Evolutionary conservation across 2,113 vertebrate genomes (phyloP).

Genomic region (Mormoops blainvillei): DNA sequence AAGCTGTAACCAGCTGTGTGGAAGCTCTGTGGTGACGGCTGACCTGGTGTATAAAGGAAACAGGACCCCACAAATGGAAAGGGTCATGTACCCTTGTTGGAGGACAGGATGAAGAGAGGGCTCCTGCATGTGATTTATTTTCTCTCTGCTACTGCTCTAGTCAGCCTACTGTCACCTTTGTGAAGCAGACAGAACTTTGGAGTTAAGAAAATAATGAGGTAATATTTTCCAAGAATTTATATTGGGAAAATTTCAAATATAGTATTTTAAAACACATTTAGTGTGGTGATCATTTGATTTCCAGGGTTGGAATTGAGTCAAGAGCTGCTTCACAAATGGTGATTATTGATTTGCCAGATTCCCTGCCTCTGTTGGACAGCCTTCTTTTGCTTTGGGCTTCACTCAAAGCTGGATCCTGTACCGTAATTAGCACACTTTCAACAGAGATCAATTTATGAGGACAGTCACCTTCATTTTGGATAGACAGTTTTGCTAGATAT

Average conservation of each 20-base stretch:
- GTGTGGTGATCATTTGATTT: neutral
- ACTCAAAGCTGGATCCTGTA: neutral
- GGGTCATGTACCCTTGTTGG: neutral
- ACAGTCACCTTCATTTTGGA: neutral
- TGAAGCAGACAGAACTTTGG: neutral
- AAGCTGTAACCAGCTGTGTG: neutral
- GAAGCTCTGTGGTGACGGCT: neutral
- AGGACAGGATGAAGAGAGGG: neutral
- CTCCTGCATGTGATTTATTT: neutral
- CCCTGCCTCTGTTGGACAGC: neutral
- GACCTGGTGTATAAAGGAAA: neutral
- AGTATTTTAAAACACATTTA: neutral
- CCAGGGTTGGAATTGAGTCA: neutral
- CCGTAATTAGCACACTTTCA: neutral
- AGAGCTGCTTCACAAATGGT: neutral
- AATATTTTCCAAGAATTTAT: neutral
- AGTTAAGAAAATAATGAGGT: neutral
- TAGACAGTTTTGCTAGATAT: neutral
- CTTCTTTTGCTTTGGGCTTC: neutral
- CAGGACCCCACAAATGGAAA: neutral
- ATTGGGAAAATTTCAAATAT: neutral
- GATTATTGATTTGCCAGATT: neutral
- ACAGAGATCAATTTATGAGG: neutral
- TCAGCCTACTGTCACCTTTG: neutral
- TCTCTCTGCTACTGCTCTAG: neutral